Evolutionary conservation across 2,888 invertebrate species (phyloP).

Genomic region (Limnephilus rhombicus): DNA sequence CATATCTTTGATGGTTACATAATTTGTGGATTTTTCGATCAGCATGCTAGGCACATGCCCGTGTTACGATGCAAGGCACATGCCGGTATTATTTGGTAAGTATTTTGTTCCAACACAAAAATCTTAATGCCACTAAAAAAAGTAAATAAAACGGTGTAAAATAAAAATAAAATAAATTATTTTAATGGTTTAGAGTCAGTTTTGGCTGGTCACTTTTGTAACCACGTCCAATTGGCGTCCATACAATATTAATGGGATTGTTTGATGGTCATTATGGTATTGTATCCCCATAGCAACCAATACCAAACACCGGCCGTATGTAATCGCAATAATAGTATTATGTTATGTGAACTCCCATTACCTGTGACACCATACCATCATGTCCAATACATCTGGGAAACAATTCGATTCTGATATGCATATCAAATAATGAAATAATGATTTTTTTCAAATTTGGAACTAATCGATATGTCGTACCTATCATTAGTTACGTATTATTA

Average conservation of each 20-base stretch:
- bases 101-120: too few species aligned
- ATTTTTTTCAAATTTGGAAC: neutral
- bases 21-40: too few species aligned
- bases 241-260: neutral
- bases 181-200: neutral
- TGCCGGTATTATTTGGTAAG: too few species aligned
- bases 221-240: neutral
- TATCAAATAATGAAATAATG: neutral
- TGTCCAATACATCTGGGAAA: neutral
- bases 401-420: neutral
- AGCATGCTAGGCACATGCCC: too few species aligned
- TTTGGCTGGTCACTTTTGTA: neutral
- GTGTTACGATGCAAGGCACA: too few species aligned
- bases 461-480: neutral
- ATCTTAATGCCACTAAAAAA: too few species aligned
- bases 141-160: too few species aligned
- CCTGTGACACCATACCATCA: neutral
- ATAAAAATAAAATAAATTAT: neutral
- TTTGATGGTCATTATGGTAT: slow-evolving; percentile 5
- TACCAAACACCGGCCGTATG: slow-evolving; percentile 1
- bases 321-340: neutral
- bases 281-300: slow-evolving; percentile 4
- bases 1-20: too few species aligned
- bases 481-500: neutral
- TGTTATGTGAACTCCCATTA: neutral